A percentile compares a stretch with the other conserved stretches of the same genome.
Evolutionary conservation across 1,140 invertebrate genomes (phyloP).

Genomic region (Lepidotrigona ventralis): DNA sequence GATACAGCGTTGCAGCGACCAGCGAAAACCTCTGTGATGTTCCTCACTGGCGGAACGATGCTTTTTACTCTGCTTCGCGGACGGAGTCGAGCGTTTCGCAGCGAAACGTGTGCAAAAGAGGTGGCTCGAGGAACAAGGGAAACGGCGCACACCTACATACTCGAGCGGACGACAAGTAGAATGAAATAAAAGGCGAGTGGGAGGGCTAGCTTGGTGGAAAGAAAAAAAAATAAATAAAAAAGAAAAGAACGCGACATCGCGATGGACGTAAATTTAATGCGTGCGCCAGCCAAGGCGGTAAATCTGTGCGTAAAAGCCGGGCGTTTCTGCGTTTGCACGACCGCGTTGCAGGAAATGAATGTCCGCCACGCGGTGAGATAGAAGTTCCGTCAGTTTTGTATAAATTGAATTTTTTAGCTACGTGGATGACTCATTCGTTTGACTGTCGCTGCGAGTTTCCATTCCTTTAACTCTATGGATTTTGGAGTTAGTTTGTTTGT

Average conservation of each 20-base stretch:
- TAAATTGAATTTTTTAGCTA: neutral
- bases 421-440: neutral
- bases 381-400: neutral
- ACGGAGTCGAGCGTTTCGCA: neutral
- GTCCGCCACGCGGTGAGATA: neutral
- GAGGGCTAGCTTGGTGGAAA: neutral
- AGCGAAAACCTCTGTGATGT: neutral
- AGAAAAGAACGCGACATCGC: neutral
- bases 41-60: neutral
- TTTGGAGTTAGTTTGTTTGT: no score
- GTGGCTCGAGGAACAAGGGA: neutral
- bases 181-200: conserved; percentile 10
- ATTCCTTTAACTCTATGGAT: no score
- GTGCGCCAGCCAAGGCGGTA: neutral
- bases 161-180: neutral
- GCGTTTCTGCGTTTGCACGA: neutral
- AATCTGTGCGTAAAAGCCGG: neutral
- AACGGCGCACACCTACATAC: conserved; percentile 7
- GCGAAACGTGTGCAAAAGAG: neutral
- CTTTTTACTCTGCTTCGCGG: neutral
- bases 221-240: neutral
- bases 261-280: conserved; percentile 17
- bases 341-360: conserved; percentile 2
- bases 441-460: neutral
- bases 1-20: neutral